phyloP scores from a whole-genome alignment of 2,113 vertebrate genomes.

The Globicephala melas region DNA sequence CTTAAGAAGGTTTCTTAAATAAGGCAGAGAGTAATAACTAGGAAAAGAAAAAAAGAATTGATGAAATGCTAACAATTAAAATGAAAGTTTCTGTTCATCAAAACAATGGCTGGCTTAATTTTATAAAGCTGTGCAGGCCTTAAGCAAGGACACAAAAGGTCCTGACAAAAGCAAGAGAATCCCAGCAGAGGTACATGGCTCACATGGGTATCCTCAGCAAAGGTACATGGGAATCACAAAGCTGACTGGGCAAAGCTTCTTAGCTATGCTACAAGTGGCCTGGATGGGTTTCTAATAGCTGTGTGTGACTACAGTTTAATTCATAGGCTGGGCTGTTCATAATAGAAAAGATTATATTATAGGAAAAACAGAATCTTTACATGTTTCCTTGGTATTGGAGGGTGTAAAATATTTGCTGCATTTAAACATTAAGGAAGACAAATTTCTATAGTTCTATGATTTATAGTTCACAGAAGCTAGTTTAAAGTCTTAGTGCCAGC shows the following conservation, averaged over 20 bases:
- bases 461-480: neutral
- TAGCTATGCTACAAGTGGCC: neutral
- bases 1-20: neutral
- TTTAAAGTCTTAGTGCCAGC: neutral
- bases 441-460: neutral
- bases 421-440: neutral
- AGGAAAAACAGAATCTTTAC: neutral
- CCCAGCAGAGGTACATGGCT: neutral
- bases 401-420: neutral
- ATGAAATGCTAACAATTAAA: neutral
- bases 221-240: neutral
- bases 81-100: neutral
- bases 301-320: neutral
- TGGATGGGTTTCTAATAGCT: neutral
- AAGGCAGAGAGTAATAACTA: neutral
- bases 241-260: neutral
- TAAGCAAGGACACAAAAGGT: neutral
- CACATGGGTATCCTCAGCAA: neutral
- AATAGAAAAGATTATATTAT: neutral
- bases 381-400: neutral
- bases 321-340: neutral
- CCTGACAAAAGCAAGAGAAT: neutral
- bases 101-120: neutral
- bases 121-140: neutral
- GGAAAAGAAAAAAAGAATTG: neutral